Percentiles rank a stretch among this genome's conserved stretches.
Conservation (phyloP, 2,113 vertebrate genomes). For the Crypturellus undulatus region DNA sequence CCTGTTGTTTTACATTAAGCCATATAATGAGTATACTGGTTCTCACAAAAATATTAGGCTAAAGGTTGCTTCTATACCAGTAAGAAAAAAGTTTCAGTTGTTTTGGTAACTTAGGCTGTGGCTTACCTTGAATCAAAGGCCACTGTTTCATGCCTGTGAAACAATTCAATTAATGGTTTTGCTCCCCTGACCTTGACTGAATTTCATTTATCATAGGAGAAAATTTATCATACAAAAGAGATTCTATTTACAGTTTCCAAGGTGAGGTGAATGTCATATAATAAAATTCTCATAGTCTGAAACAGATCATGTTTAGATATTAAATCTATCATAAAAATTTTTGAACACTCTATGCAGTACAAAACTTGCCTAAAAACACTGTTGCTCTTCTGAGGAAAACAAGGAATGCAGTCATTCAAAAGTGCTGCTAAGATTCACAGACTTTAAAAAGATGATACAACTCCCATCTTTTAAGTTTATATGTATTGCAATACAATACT, state of each 20-base stretch:
- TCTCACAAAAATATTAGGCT: not conserved
- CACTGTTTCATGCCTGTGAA: not conserved
- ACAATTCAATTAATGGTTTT: not conserved
- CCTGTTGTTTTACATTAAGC: not conserved
- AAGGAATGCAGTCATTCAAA: conserved; percentile 4
- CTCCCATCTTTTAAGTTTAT: not conserved
- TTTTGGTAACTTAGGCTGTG: not conserved
- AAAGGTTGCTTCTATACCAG: not conserved
- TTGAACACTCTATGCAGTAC: not conserved
- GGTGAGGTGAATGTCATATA: not conserved
- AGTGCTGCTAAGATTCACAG: not conserved
- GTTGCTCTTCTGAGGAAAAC: conserved; percentile 6
- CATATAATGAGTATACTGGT: not conserved
- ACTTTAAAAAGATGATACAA: conserved; percentile 28
- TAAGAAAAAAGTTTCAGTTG: not conserved
- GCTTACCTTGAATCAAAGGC: not conserved
- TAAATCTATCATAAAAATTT: not conserved
- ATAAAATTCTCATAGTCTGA: not conserved
- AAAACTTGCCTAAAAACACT: not conserved
- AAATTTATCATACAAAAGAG: not conserved
- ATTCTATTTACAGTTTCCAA: not conserved
- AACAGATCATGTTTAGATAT: not conserved
- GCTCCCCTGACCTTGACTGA: not conserved
- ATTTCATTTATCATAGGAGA: not conserved
- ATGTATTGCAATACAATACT: not conserved